phyloP scores from a whole-genome alignment of 2,888 invertebrate species.

The Antheraea yamamai region DNA sequence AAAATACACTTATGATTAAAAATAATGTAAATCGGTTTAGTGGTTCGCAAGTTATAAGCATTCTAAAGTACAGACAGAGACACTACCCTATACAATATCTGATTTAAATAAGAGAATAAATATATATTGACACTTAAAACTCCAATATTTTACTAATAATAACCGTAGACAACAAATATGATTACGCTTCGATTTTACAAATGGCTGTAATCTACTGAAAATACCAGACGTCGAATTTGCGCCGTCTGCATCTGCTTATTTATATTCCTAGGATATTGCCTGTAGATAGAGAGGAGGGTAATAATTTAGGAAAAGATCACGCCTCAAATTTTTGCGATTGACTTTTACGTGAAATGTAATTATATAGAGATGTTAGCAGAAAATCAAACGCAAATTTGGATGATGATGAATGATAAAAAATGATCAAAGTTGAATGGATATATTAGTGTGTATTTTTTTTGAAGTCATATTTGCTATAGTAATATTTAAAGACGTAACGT shows the following conservation, averaged over 20 bases:
- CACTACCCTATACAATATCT: not conserved
- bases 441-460: not conserved
- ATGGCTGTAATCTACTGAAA: slow-evolving; percentile 12
- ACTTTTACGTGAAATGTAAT: slow-evolving; percentile 21
- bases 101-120: not conserved
- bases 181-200: slow-evolving; percentile 5
- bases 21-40: not conserved
- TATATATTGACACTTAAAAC: not conserved
- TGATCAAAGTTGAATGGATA: not conserved
- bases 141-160: not conserved
- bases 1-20: too few species aligned
- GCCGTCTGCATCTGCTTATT: slow-evolving; percentile 28
- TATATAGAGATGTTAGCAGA: not conserved
- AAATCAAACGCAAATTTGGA: not conserved
- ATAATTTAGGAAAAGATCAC: slow-evolving; percentile 34
- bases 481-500: too few species aligned
- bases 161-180: not conserved
- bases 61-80: too few species aligned
- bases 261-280: slow-evolving; percentile 25
- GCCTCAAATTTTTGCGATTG: slow-evolving; percentile 23
- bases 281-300: slow-evolving; percentile 29
- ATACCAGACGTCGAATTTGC: slow-evolving; percentile 1
- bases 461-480: too few species aligned
- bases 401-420: not conserved
- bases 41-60: not conserved